Percentiles rank a stretch among this genome's conserved stretches.
phyloP scores from a whole-genome alignment of 2,888 invertebrate species.

The Griposia aprilina region DNA sequence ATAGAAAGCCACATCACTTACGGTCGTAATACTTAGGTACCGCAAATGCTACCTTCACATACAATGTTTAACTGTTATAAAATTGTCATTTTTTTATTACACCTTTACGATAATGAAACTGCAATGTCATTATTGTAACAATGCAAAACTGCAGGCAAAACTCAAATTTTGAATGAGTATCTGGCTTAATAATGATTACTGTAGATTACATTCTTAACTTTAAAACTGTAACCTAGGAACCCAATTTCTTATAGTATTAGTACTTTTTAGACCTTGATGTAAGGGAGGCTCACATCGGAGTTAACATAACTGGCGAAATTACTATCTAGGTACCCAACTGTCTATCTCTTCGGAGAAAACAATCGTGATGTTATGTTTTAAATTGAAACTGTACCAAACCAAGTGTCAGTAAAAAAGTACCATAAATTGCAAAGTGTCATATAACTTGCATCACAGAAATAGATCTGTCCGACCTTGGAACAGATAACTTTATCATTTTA shows the following conservation, averaged over 20 bases:
- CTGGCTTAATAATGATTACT: not conserved
- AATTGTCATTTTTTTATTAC: constrained; percentile 28
- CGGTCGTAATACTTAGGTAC: constrained; percentile 3
- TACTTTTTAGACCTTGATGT: not conserved
- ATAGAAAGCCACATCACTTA: constrained; percentile 23
- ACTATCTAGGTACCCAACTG: not conserved
- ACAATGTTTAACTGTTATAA: constrained; percentile 29
- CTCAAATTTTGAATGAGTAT: constrained; percentile 15
- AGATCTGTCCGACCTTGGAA: constrained; percentile 39
- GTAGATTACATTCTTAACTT: not conserved
- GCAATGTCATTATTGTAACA: constrained; percentile 4
- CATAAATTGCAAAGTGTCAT: constrained; percentile 15
- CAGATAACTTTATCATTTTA: constrained; percentile 47
- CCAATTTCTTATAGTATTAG: not conserved
- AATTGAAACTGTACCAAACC: not conserved
- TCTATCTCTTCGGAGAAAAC: not conserved
- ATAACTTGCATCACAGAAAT: constrained; percentile 32
- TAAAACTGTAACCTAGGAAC: not conserved
- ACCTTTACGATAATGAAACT: constrained; percentile 11
- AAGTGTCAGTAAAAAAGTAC: not conserved
- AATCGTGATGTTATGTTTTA: not conserved
- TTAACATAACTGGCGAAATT: not conserved
- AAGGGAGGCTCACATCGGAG: not conserved
- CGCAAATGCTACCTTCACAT: constrained; percentile 23
- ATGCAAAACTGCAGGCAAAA: not conserved